A percentile compares a stretch with the other conserved stretches of the same genome.
These are phyloP conservation scores for Drosophila punjabiensis DNA, from an alignment of 1,140 invertebrate genomes.

Conservation along the genomic window DNA sequence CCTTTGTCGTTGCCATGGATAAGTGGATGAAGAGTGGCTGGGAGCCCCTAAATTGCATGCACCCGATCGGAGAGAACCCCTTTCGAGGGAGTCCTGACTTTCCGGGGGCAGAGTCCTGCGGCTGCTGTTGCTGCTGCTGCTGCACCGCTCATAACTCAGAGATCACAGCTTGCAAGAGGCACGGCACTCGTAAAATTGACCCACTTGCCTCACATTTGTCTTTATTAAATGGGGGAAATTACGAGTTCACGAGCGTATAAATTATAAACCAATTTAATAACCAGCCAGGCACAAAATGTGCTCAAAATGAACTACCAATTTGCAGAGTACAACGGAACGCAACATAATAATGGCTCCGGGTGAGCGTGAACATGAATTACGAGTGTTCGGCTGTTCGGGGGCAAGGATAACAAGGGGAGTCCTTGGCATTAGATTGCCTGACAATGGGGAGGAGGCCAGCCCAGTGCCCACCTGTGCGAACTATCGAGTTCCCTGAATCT, in stretches of 20 bases:
- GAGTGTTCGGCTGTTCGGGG: constrained; percentile 3
- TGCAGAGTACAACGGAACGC: constrained; percentile 53
- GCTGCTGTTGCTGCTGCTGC: not conserved
- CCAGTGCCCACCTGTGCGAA: constrained; percentile 38
- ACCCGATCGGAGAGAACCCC: constrained; percentile 1
- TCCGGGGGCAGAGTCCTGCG: not conserved
- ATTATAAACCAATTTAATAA: constrained; percentile 82
- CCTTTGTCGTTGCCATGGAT: constrained; percentile 33
- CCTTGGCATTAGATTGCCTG: constrained; percentile 56
- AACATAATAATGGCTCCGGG: constrained; percentile 64
- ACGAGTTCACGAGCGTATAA: constrained; percentile 65
- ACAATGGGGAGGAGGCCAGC: constrained; percentile 26
- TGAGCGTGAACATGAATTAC: constrained; percentile 74
- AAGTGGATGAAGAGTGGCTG: not conserved
- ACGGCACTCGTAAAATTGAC: constrained; percentile 30
- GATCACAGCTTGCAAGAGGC: constrained; percentile 28
- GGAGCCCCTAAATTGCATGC: constrained; percentile 15
- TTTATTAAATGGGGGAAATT: constrained; percentile 73
- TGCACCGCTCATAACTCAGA: constrained; percentile 42
- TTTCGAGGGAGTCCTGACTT: not conserved
- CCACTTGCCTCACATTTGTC: constrained; percentile 76
- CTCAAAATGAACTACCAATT: constrained; percentile 78
- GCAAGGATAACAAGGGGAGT: not conserved
- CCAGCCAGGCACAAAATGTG: constrained; percentile 69
- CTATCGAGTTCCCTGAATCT: constrained; percentile 13